A percentile compares a stretch with the other conserved stretches of the same genome.
phyloP scores from a whole-genome alignment of 2,888 invertebrate species.

The Nymphalis c-album region DNA sequence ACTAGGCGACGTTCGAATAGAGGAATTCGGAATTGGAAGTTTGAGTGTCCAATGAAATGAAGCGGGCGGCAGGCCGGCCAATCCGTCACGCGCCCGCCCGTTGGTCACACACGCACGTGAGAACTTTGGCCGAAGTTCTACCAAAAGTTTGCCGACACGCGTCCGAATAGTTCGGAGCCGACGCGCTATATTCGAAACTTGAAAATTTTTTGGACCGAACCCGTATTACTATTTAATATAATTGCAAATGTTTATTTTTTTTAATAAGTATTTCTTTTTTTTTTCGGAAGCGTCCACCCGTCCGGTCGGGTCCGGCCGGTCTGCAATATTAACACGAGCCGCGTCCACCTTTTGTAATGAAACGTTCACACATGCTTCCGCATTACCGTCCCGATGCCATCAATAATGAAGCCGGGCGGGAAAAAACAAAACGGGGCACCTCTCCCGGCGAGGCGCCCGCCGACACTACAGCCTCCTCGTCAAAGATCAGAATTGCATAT shows the following conservation, averaged over 20 bases:
- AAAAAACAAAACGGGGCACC: slow-evolving; percentile 81
- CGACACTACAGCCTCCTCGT: slow-evolving; percentile 82
- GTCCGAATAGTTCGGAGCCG: slow-evolving; percentile 54
- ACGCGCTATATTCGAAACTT: slow-evolving; percentile 50
- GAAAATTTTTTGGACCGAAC: slow-evolving; percentile 45
- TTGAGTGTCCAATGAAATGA: slow-evolving; percentile 44
- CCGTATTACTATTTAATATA: slow-evolving; percentile 46
- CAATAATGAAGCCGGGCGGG: slow-evolving; percentile 82
- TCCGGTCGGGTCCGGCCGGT: slow-evolving; percentile 78
- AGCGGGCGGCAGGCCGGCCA: slow-evolving; percentile 56
- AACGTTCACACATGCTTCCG: slow-evolving; percentile 82
- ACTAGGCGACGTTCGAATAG: slow-evolving; percentile 34
- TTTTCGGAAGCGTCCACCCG: slow-evolving; percentile 75
- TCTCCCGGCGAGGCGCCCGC: slow-evolving; percentile 79
- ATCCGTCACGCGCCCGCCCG: slow-evolving; percentile 54
- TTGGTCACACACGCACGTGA: slow-evolving; percentile 73
- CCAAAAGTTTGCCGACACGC: slow-evolving; percentile 67
- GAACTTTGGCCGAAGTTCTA: slow-evolving; percentile 62
- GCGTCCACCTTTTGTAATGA: slow-evolving; percentile 82
- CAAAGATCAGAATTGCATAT: slow-evolving; percentile 86
- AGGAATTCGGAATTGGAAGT: slow-evolving; percentile 43
- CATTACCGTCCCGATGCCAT: slow-evolving; percentile 82
- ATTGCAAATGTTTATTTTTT: slow-evolving; percentile 57
- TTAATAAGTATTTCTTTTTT: slow-evolving; percentile 54
- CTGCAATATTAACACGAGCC: slow-evolving; percentile 80